These are phyloP conservation scores for Eupithecia pulchellata DNA, from an alignment of 2,888 invertebrate genomes.

Conservation along the genomic window DNA sequence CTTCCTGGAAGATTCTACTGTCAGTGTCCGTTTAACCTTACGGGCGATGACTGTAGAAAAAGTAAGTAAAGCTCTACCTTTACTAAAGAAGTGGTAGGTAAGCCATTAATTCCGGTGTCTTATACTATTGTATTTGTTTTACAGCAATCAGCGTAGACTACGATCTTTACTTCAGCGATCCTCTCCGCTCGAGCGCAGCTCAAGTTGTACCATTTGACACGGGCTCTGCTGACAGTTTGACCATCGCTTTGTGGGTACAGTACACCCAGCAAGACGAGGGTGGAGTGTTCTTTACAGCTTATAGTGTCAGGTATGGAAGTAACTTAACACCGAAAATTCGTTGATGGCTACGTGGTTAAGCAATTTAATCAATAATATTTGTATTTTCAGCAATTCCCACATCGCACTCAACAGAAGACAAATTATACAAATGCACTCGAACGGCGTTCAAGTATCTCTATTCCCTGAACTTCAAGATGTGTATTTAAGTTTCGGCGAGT, in stretches of 20 bases:
- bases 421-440: conserved; percentile 96
- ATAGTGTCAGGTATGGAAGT: conserved; percentile 90
- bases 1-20: conserved; percentile 96
- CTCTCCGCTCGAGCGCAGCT: conserved; percentile 95
- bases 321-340: not conserved
- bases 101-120: not conserved
- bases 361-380: not conserved
- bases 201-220: conserved; percentile 96
- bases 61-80: conserved; percentile 83
- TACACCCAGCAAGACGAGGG: conserved; percentile 96
- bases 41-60: conserved; percentile 98
- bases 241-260: conserved; percentile 98
- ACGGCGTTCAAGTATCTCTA: conserved; percentile 95
- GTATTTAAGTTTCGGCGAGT: conserved; percentile 95
- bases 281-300: conserved; percentile 97
- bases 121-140: conserved; percentile 45
- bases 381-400: conserved; percentile 88
- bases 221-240: conserved; percentile 90
- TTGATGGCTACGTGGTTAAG: not conserved
- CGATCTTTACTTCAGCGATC: conserved; percentile 97
- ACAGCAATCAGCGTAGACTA: conserved; percentile 99
- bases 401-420: conserved; percentile 91
- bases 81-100: not conserved
- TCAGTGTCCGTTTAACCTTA: conserved; percentile 98
- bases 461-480: conserved; percentile 95